Evolutionary conservation across 1,140 invertebrate species (phyloP), one percentile per base, ranked within the genome.

Genomic region (Sesamia nonagrioides): DNA sequence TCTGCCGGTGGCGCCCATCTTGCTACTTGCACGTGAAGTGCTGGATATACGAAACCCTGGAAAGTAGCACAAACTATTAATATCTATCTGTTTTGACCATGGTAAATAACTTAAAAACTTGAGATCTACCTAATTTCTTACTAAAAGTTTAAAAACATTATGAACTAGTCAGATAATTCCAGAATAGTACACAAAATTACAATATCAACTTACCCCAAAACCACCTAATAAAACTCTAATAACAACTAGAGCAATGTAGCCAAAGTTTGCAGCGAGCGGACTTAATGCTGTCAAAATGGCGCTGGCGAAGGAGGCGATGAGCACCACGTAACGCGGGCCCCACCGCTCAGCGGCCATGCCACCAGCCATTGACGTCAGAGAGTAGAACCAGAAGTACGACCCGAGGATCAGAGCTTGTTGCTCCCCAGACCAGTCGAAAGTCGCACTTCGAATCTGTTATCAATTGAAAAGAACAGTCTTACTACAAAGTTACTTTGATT

Each of bases 1-100:
- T 97, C 97, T 17, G 95, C 95, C n/a, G 97, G 97, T 9, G 97
- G 97, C 0, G 96, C 96, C 97, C 97, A 97, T 84, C 96, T 95
- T 0, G 97, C 97, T 37, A 97, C 96, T 84, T 97, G 92, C 37
- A 95, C 96, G 81, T 97, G 97, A 15, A 97, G 93, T 13, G 96
- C 96, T 6, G 97, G 97, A 95, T 97, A 97, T 54, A 97, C 94
- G 6, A 97, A 96, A 5, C 97, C 97, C 97, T 97, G 84, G 61
- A 89, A 90, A 56, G 76, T 27, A 71, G 11, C n/a, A 79, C 40
- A 27, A 27, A 48, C 50, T n/a, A n/a, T 21, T 50, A 50, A 50
- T 61, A 48, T n/a, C 18, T 15, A 69, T 33, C 21, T 8, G 21
- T 33, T 69, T 45, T 11, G 21, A 33, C 6, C 42, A 6, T 45